Evolutionary conservation across 2,113 vertebrate species (phyloP).

Genomic region (Urocitellus parryii): DNA sequence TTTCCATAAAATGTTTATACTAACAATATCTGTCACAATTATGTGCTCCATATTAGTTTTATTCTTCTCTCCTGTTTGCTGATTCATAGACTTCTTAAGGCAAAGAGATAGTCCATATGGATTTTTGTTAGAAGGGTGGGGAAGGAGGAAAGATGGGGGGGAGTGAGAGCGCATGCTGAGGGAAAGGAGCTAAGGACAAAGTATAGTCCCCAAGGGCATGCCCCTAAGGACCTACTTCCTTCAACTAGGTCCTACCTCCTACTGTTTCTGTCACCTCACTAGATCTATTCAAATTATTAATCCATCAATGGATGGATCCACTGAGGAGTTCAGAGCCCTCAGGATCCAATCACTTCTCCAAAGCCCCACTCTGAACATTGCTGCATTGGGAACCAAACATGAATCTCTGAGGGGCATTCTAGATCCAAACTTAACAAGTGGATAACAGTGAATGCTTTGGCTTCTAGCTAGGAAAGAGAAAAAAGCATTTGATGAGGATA

Average conservation of each 20-base stretch:
- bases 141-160: no score
- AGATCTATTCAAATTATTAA: not conserved
- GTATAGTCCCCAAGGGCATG: not conserved
- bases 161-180: rapidly evolving
- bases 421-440: not conserved
- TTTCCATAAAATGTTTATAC: not conserved
- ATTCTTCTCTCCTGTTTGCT: not conserved
- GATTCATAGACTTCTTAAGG: not conserved
- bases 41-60: not conserved
- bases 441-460: not conserved
- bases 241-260: not conserved
- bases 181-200: not conserved
- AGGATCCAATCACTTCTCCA: not conserved
- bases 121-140: not conserved
- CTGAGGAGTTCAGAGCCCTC: not conserved
- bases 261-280: not conserved
- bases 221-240: not conserved
- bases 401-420: not conserved
- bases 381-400: not conserved
- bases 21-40: not conserved
- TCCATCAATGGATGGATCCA: not conserved
- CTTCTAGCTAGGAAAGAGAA: not conserved
- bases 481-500: not conserved
- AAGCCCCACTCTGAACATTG: not conserved
- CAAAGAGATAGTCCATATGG: not conserved